Evolutionary conservation across 30 jellyfish, hydroid and myxozoan species (phyloP), one percentile per base, ranked within the genome.

Genomic region (Aurelia sp.): DNA sequence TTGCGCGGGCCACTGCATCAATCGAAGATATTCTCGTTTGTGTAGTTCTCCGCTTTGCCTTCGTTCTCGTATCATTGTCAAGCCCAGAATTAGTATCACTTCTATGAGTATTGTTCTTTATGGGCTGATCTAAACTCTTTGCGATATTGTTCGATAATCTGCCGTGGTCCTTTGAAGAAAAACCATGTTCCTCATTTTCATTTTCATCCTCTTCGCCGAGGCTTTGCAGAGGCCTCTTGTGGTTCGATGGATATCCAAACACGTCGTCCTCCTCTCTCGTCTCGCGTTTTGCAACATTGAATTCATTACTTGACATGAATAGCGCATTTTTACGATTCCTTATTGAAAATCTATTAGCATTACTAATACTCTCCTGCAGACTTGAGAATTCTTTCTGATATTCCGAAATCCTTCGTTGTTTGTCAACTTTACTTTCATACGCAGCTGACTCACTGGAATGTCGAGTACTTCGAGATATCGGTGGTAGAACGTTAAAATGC

Each of bases 361-460:
- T 87, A 52, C 22, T 69, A 13, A 87, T 12, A 37, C 82, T 87
- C 41, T 76, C 82, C 68, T 87, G 88, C 60, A 87, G 75, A 1
- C 86, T 40, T 16, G 90, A 66, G n/a, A 52, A 60, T 74, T 87
- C 96, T 53, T 87, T 76, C 23, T 69, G 48, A 70, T 87, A 87
- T 18, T 87, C 96, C 15, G 96, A 74, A 4, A 87, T 76, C 23
- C 96, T 86, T 21, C 68, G 82, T 20, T 65, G 71, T 59, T 78
- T 87, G 3, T 21, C 50, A 55, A 68, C 89, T 17, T 75, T 78
- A 53, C 61, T 64, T 10, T 48, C 85, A 13, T 22, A 44, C 48
- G 62, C 19, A 4, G 76, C 59, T 19, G 30, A 16, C 23, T 67
- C 87, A 4, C 48, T 70, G 9, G 62, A 7, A 37, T 13, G 6